phyloP scores from a whole-genome alignment of 2,888 invertebrate genomes.

The Halictus ligatus region DNA sequence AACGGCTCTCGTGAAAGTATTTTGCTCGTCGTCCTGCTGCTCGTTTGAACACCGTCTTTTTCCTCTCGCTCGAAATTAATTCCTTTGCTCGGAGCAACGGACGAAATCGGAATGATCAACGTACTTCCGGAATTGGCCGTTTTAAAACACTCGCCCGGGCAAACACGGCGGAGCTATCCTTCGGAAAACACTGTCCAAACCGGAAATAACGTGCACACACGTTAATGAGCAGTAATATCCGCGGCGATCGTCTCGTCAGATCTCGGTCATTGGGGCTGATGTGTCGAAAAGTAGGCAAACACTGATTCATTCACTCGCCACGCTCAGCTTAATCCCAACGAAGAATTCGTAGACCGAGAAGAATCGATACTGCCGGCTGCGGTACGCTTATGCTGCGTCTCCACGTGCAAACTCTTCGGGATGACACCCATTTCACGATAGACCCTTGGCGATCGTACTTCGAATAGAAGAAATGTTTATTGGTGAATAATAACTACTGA shows the following conservation, averaged over 20 bases:
- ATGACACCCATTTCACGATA: background rate
- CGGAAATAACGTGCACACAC: background rate
- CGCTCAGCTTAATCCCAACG: constrained; percentile 20
- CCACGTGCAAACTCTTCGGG: background rate
- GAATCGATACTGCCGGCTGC: constrained; percentile 59
- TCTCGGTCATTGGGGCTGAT: constrained; percentile 40
- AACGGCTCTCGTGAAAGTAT: background rate
- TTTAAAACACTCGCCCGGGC: constrained; percentile 7
- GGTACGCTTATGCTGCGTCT: constrained; percentile 33
- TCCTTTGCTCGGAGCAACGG: background rate
- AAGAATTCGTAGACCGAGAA: constrained; percentile 32
- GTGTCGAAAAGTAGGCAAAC: constrained; percentile 22
- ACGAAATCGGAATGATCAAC: background rate
- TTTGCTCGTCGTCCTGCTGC: too few relatives aligned
- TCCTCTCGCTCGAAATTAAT: background rate
- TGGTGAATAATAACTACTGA: background rate
- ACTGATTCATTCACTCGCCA: constrained; percentile 9
- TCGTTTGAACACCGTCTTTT: background rate
- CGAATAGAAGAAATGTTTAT: background rate
- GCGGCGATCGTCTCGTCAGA: constrained; percentile 3
- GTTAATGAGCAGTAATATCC: constrained; percentile 30
- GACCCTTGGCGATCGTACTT: background rate
- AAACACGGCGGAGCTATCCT: background rate
- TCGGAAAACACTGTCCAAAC: constrained; percentile 8
- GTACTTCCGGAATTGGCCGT: background rate